Base-by-base conservation (phyloP, 2,888 invertebrate genomes). In the Thumatha senex region DNA sequence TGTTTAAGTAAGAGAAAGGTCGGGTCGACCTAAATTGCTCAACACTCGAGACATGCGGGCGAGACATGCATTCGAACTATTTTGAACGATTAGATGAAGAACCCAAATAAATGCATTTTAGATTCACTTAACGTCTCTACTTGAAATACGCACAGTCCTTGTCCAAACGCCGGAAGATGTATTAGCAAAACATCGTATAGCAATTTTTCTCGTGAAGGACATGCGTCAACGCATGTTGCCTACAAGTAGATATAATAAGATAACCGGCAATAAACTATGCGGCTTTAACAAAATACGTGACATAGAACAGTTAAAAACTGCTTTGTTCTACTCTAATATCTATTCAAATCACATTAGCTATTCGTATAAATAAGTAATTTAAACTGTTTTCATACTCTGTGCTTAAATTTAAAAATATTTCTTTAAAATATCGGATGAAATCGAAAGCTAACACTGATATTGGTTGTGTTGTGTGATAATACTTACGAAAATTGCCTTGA, bases 401-500 rank as follows among this genome's bases (percentile, higher is more conserved):
- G 31, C 24, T 40, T 33, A n/a, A 46, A 42, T 50, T 35, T 49
- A 49, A 51, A 54, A 31, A 35, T 38, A 8, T 34, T 44, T 40
- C 12, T 42, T 39, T 31, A 42, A 56, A 52, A 42, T 44, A 47
- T 58, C 40, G 53, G 60, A 61, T 50, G 57, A 67, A 61, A 69
- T 64, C 56, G 58, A 68, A 69, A 72, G 67, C 59, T 41, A 51
- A 61, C 61, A 55, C 56, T 60, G 69, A 71, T 70, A 68, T 69
- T 65, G 62, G 53, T 56, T 59, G 54, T 57, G 62, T 58, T 67
- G 64, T 68, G 76, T 80, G 79, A 80, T 78, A 82, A 79, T 77
- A 70, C 74, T 86, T 82, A 82, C 84, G 82, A 88, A 85, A 86
- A 86, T 65, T 67, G 60, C 87, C 89, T 89, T 89, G 88, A 84